Conservation (phyloP, 2,797 vertebrate species). For the Sebastes miniatus region DNA sequence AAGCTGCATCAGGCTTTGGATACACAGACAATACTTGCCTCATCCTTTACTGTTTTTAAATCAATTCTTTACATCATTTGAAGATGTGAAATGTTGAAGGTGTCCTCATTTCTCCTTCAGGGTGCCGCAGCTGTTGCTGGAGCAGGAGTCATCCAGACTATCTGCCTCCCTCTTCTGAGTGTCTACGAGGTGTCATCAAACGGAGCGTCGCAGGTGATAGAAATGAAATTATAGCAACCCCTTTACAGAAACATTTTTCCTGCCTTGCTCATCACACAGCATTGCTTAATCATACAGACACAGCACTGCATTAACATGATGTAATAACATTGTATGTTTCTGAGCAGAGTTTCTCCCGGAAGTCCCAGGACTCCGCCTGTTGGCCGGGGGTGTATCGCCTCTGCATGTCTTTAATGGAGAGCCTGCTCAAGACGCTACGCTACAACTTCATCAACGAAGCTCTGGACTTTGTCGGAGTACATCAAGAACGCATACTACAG, state of each 20-base stretch:
- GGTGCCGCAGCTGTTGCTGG: constrained; percentile 93
- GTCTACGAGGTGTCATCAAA: constrained; percentile 92
- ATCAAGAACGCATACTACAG: constrained; percentile 98
- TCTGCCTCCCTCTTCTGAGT: constrained; percentile 94
- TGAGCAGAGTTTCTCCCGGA: constrained; percentile 85
- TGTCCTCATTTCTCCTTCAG: constrained; percentile 67
- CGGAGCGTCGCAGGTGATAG: constrained; percentile 86
- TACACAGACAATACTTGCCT: neutral
- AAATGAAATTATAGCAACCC: fast-evolving
- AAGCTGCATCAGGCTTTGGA: neutral
- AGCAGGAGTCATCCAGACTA: constrained; percentile 91
- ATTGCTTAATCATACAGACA: neutral
- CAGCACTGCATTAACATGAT: neutral
- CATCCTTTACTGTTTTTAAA: neutral
- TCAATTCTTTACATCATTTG: neutral
- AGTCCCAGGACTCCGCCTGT: constrained; percentile 91
- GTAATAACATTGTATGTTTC: neutral
- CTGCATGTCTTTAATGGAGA: constrained; percentile 95
- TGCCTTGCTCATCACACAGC: neutral
- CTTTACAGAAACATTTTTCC: neutral
- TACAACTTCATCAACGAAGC: constrained; percentile 97
- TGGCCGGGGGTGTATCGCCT: constrained; percentile 96
- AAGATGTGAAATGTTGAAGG: neutral
- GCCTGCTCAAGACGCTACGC: constrained; percentile 94
- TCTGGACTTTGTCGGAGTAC: constrained; percentile 95